phyloP scores from a whole-genome alignment of 2,797 vertebrate species.

The Gobionotothen gibberifrons region DNA sequence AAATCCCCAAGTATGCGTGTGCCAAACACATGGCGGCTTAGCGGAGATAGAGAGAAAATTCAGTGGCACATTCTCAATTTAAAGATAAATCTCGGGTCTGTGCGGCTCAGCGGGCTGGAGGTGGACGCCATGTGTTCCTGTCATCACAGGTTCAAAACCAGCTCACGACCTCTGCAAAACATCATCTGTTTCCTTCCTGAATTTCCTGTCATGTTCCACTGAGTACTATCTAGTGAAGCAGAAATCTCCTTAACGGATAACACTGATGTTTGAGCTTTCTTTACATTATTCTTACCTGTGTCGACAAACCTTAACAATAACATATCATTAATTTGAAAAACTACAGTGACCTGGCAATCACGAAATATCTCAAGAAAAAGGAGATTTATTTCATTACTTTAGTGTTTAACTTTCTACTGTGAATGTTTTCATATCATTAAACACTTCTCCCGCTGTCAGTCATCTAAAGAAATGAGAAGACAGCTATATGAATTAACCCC shows the following conservation, averaged over 20 bases:
- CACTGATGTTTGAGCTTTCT: conserved; percentile 18
- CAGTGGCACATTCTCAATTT: conserved; percentile 64
- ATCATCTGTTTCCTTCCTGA: conserved; percentile 70
- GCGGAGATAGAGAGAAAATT: conserved; percentile 58
- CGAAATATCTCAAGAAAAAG: conserved; percentile 27
- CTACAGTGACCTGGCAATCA: conserved; percentile 10
- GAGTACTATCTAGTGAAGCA: conserved; percentile 56
- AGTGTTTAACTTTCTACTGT: conserved; percentile 28
- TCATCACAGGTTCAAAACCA: conserved; percentile 75
- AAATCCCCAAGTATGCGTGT: conserved; percentile 61
- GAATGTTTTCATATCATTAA: conserved; percentile 26
- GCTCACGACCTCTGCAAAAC: conserved; percentile 67
- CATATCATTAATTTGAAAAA: conserved; percentile 39
- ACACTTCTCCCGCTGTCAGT: conserved; percentile 15
- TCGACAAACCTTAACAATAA: conserved; percentile 20
- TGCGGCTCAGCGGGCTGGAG: conserved; percentile 46
- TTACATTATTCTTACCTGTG: conserved; percentile 26
- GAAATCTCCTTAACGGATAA: conserved; percentile 54
- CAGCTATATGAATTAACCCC: conserved; percentile 26
- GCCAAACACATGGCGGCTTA: conserved; percentile 69
- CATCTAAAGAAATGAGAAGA: conserved; percentile 15
- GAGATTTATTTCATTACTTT: conserved; percentile 3
- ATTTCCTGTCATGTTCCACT: conserved; percentile 68
- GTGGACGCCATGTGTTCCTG: conserved; percentile 72
- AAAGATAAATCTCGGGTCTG: conserved; percentile 69